Evolutionary conservation across 2,888 invertebrate genomes (phyloP).

Genomic region (Thecocarcelia acutangulata): DNA sequence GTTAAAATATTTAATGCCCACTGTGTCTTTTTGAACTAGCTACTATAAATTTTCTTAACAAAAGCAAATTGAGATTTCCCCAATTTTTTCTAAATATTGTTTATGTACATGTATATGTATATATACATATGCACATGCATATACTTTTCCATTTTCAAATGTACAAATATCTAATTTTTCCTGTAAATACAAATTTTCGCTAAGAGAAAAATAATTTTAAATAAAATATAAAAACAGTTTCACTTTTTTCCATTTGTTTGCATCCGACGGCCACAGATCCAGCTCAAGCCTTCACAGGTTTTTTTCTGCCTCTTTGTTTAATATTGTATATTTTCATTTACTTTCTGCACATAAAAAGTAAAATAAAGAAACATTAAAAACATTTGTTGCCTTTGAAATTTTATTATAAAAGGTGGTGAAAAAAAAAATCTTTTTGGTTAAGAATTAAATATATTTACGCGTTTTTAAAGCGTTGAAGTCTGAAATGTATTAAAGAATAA

Average conservation of each 20-base stretch:
- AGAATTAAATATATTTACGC: slow-evolving; percentile 42
- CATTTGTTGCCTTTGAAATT: slow-evolving; percentile 64
- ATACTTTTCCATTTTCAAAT: slow-evolving; percentile 10
- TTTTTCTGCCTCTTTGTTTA: slow-evolving; percentile 39
- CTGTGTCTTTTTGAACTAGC: slow-evolving; percentile 19
- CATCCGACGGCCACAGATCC: slow-evolving; percentile 1
- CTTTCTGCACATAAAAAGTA: background rate
- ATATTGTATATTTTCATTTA: slow-evolving; percentile 39
- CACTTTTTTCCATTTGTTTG: slow-evolving; percentile 35
- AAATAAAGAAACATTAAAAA: slow-evolving; percentile 56
- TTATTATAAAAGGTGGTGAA: slow-evolving; percentile 9
- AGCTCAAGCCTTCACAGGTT: slow-evolving; percentile 18
- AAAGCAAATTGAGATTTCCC: slow-evolving; percentile 35
- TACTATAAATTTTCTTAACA: slow-evolving; percentile 35
- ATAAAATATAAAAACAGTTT: slow-evolving; percentile 58
- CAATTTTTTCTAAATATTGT: slow-evolving; percentile 5
- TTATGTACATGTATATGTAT: slow-evolving; percentile 1
- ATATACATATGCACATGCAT: no score
- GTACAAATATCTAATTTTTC: slow-evolving; percentile 29
- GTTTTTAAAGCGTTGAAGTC: slow-evolving; percentile 60
- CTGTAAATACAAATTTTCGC: slow-evolving; percentile 16
- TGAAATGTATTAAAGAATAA: slow-evolving; percentile 32
- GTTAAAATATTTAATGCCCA: no score
- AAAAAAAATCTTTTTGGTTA: slow-evolving; percentile 1
- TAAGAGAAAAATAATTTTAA: slow-evolving; percentile 58